Base-by-base conservation (phyloP, 1,140 invertebrate species). In the Panagrolaimus sp. region DNA sequence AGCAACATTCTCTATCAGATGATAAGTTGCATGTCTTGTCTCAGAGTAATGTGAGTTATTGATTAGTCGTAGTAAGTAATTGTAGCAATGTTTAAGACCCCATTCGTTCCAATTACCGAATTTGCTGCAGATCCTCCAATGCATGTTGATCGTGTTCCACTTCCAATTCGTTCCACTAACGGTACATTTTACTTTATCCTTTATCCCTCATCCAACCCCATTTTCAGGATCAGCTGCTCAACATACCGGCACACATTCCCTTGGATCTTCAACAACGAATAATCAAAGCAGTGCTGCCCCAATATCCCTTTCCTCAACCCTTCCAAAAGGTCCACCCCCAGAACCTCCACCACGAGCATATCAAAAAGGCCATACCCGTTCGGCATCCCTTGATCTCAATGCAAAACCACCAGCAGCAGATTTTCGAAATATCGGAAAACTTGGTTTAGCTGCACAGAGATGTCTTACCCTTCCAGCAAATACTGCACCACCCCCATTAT, bases 51-150 rank as follows among this genome's bases (percentile, higher is more conserved):
- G 52, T 58, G 5, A 58, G 52, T 58, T 21, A 4, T 38, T 38
- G 32, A 38, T 38, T 2, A 38, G 32, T 4, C 7, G 7, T 4
- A 38, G 7, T 38, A 7, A 38, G 32, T 38, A 4, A 4, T 38
- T 7, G 2, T 4, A 38, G 7, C 2, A 4, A 2, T 38, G 7
- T 38, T 38, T 38, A 4, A 38, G 32, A 38, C 32, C 32, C 32
- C 32, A 38, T 38, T 38, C 7, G 7, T 38, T 38, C 52, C 52
- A 21, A n/a, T 58, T 28, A 58, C 52, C 4, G 52, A 58, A 28
- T 58, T 58, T 58, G 52, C 52, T 21, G 21, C 52, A 28, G 52
- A 58, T 58, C 52, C 52, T 10, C 52, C 52, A 58, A 58, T 58
- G 52, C 17, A n/a, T n/a, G 52, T 58, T 21, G 52, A 58, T 58